Percentiles rank a stretch among this genome's conserved stretches.
Evolutionary conservation across 2,797 vertebrate species (phyloP).

Genomic region (Eurystomus glaucurus): DNA sequence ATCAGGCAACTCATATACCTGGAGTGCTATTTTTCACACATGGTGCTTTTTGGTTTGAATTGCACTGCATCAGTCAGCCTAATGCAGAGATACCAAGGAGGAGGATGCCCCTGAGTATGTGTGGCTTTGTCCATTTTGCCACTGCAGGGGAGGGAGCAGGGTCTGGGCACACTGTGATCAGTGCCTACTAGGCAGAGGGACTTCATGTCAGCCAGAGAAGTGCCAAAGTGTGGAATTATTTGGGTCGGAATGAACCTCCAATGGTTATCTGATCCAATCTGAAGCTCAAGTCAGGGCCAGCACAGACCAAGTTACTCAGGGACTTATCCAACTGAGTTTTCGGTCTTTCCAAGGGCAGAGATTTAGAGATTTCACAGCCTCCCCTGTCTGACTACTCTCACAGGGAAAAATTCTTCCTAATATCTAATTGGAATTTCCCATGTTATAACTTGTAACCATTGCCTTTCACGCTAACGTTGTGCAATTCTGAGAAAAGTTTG

Average conservation of each 20-base stretch:
- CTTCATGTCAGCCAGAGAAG: neutral
- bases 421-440: neutral
- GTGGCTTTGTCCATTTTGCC: neutral
- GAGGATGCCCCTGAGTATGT: neutral
- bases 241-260: neutral
- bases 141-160: neutral
- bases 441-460: neutral
- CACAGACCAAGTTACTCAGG: neutral
- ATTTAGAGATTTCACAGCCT: neutral
- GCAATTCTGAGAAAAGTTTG: neutral
- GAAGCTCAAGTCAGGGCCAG: neutral
- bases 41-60: neutral
- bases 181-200: neutral
- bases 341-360: neutral
- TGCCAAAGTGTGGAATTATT: neutral
- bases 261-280: neutral
- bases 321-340: neutral
- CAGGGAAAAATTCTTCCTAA: neutral
- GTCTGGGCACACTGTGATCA: neutral
- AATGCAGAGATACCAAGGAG: neutral
- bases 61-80: neutral
- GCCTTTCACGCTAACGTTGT: neutral
- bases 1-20: neutral
- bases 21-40: neutral
- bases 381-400: neutral